These are phyloP conservation scores for Cotesia chilonis DNA, from an alignment of 1,140 invertebrate genomes.

Conservation along the genomic window DNA sequence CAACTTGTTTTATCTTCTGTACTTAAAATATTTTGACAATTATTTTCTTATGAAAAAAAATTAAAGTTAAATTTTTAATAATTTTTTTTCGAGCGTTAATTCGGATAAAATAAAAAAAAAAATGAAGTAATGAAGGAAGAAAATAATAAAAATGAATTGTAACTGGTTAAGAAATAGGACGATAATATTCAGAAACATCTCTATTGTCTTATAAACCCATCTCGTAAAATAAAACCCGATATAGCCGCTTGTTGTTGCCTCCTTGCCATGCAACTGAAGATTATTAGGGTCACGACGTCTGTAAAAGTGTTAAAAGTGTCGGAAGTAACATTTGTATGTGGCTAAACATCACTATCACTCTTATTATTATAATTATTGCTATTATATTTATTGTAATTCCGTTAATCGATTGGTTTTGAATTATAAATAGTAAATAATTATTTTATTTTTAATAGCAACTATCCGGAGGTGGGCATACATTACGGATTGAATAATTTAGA, in stretches of 20 bases:
- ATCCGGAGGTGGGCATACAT: neutral
- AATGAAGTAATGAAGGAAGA: constrained; percentile 27
- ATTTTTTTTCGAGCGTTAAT: too few relatives aligned
- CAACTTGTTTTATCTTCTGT: too few relatives aligned
- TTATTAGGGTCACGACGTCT: constrained; percentile 50
- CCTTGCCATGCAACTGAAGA: constrained; percentile 15
- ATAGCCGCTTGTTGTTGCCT: neutral
- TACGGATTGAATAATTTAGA: too few relatives aligned
- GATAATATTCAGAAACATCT: too few relatives aligned
- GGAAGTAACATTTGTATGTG: constrained; percentile 37
- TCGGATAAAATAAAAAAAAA: neutral
- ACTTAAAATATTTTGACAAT: too few relatives aligned
- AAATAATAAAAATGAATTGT: constrained; percentile 10
- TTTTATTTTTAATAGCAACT: too few relatives aligned
- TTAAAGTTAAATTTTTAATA: too few relatives aligned
- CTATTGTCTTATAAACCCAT: constrained; percentile 31
- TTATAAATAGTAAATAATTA: constrained; percentile 1
- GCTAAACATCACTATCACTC: neutral
- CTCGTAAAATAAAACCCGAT: neutral
- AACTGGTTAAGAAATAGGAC: constrained; percentile 26
- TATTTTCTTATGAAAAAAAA: too few relatives aligned
- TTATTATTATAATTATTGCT: too few relatives aligned
- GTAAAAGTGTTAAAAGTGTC: constrained; percentile 50
- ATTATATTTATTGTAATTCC: constrained; percentile 11
- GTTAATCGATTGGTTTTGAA: constrained; percentile 33